Evolutionary conservation across 2,797 vertebrate species (phyloP), one percentile per base, ranked within the genome.

Genomic region (Hephaestus fuliginosus): DNA sequence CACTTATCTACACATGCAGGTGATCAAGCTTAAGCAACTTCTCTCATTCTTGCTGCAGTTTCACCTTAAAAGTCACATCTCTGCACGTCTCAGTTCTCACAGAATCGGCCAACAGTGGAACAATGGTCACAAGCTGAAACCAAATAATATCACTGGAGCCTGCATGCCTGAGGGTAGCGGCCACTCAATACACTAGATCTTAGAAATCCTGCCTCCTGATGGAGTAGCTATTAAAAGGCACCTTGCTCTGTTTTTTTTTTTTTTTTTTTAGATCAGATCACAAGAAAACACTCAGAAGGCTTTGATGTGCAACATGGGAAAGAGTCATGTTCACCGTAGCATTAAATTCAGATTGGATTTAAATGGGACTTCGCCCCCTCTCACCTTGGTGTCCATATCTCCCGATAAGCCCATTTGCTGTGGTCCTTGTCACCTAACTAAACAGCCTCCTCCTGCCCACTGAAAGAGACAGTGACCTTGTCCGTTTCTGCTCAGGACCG

Each of bases 291-390:
- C 58, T 78, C 61, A 66, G 55, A 73, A 78, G 41, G 25, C 55
- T 81, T 70, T 78, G 77, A 76, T 77, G 74, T 82, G 70, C 68
- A 86, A 82, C 76, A 84, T 20, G 43, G 64, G 48, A 85, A 79
- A 82, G 66, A 89, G 81, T 66, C 70, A 61, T 79, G 83, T 88
- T 85, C 87, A 77, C 80, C 44, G 76, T 55, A 72, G 52, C 76
- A 80, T 83, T 82, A 77, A 79, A 86, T 89, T 89, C 74, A 91
- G 78, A 91, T 85, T 87, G 76, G 71, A 90, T 90, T 90, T 86
- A 90, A 92, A 91, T 89, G 55, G 64, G 64, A 84, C 63, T 79
- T 88, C 83, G 76, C 77, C 89, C 75, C 74, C 49, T 86, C 73
- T 93, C 87, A 90, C 90, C 90, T 90, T 88, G 79, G 76, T 74